Evolutionary conservation across 2,888 invertebrate genomes (phyloP).

Genomic region (Athalia circularis): DNA sequence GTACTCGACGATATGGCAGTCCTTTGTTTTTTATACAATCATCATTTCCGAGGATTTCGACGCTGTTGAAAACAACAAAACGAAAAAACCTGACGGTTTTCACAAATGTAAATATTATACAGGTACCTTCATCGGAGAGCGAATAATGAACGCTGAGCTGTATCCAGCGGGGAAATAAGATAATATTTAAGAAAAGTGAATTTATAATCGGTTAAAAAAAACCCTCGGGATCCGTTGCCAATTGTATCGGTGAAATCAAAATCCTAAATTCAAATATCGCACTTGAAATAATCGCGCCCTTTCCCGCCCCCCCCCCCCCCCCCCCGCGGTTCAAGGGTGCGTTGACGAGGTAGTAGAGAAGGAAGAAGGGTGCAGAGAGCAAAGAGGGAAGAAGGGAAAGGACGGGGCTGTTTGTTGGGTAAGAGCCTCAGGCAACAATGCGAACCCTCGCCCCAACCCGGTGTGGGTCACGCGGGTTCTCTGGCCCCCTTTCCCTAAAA

Average conservation of each 20-base stretch:
- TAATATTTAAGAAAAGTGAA: not conserved
- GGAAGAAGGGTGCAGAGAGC: constrained; percentile 14
- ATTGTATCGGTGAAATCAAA: constrained; percentile 61
- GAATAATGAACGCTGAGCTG: not conserved
- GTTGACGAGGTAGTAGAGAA: not conserved
- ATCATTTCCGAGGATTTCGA: not conserved
- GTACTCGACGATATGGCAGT: not conserved
- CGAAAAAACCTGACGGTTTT: no score
- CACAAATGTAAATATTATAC: no score
- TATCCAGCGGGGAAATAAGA: not conserved
- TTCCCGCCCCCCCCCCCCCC: constrained; percentile 1
- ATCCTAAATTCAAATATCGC: constrained; percentile 67
- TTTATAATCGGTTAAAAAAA: constrained; percentile 26
- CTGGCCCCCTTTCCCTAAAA: constrained; percentile 54
- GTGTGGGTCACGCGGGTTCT: constrained; percentile 55
- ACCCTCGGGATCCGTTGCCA: constrained; percentile 44
- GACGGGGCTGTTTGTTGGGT: constrained; percentile 48
- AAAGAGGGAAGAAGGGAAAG: not conserved
- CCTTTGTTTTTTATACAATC: not conserved
- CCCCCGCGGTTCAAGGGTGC: constrained; percentile 32
- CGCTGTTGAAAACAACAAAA: not conserved
- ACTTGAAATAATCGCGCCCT: constrained; percentile 60
- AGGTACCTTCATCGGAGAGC: not conserved
- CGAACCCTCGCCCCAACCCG: constrained; percentile 50
- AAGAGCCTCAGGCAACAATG: constrained; percentile 47